phyloP scores from a whole-genome alignment of 2,797 vertebrate genomes.

The Margarornis squamiger region DNA sequence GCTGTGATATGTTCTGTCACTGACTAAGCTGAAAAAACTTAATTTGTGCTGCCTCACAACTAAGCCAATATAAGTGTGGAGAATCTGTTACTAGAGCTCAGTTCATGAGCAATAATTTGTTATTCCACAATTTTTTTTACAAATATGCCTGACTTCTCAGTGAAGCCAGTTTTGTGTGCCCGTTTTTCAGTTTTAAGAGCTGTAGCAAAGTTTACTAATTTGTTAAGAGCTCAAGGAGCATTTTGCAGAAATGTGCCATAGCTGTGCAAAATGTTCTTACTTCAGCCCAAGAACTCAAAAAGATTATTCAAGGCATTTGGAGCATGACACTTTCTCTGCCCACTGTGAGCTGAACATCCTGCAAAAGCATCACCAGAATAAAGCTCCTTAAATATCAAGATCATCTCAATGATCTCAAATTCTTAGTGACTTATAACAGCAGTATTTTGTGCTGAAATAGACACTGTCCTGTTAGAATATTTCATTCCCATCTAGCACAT shows the following conservation, averaged over 20 bases:
- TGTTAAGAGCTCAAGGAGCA: neutral
- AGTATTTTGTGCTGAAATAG: neutral
- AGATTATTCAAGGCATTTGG: neutral
- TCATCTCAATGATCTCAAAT: neutral
- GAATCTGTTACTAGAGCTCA: neutral
- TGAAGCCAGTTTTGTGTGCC: neutral
- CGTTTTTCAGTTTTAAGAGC: neutral
- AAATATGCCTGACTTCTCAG: neutral
- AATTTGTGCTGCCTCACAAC: neutral
- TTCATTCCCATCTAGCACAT: neutral
- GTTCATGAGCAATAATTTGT: neutral
- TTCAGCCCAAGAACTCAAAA: neutral
- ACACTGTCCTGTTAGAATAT: neutral
- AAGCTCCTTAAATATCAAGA: neutral
- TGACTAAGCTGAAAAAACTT: neutral
- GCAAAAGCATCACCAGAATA: neutral
- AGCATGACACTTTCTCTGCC: neutral
- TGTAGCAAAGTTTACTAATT: neutral
- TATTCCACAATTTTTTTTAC: neutral
- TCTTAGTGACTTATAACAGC: neutral
- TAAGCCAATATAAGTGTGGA: neutral
- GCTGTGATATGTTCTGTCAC: neutral
- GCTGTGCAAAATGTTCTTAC: neutral
- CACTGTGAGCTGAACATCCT: neutral
- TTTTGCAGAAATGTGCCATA: neutral